A percentile compares a stretch with the other conserved stretches of the same genome.
Conservation (phyloP, 2,113 vertebrate species). For the Cinclus cinclus region DNA sequence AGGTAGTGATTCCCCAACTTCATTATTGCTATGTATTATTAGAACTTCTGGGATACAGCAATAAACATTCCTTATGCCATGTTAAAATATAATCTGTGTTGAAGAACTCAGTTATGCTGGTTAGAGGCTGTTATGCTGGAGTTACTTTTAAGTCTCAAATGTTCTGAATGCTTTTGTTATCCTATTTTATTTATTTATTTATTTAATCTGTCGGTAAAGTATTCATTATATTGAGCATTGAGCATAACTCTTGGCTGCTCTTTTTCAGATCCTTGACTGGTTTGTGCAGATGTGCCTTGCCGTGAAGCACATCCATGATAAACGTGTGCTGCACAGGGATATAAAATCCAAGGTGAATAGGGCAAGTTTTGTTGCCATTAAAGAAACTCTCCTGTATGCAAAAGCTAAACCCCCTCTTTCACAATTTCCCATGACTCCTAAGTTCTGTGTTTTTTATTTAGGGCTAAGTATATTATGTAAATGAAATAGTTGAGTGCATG, state of each 20-base stretch:
- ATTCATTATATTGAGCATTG: not conserved
- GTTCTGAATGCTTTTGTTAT: not conserved
- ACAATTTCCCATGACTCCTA: not conserved
- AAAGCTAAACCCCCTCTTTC: not conserved
- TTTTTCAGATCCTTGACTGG: conserved; percentile 86
- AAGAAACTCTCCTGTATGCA: not conserved
- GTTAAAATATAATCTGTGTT: not conserved
- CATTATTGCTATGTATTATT: not conserved
- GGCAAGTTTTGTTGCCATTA: not conserved
- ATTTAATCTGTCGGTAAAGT: not conserved
- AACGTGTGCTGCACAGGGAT: conserved; percentile 88
- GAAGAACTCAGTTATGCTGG: not conserved
- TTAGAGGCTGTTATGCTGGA: not conserved
- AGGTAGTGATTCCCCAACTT: not conserved
- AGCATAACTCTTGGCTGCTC: not conserved
- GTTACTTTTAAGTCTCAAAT: not conserved
- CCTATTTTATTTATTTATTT: not conserved
- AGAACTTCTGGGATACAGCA: not conserved
- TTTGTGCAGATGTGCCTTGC: conserved; percentile 90
- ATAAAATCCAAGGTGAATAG: conserved; percentile 91
- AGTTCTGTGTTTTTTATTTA: not conserved
- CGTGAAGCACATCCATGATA: conserved; percentile 86
- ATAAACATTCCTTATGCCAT: not conserved
- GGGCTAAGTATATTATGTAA: not conserved
- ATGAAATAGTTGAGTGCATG: not conserved